Conservation (phyloP, 2,113 vertebrate species). For the Dissostichus mawsoni region DNA sequence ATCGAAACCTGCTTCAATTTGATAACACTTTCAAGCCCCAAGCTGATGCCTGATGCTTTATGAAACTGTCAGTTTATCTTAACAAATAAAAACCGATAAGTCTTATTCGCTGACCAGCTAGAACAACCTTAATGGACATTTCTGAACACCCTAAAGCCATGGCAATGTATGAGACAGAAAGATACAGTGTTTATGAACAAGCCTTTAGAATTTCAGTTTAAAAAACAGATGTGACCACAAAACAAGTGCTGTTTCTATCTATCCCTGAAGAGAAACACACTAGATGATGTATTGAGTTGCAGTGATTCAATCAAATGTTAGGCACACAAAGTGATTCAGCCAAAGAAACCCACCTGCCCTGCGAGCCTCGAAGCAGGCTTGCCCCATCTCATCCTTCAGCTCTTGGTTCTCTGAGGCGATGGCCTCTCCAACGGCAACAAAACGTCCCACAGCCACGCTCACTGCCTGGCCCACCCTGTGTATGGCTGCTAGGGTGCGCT, state of each 20-base stretch:
- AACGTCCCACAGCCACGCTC: constrained; percentile 93
- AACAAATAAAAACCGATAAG: constrained; percentile 34
- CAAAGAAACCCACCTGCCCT: constrained; percentile 87
- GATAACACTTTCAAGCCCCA: constrained; percentile 55
- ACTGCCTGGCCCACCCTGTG: constrained; percentile 96
- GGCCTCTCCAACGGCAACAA: constrained; percentile 96
- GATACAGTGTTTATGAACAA: background rate
- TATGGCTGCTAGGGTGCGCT: constrained; percentile 94
- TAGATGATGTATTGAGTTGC: background rate
- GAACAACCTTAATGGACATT: background rate
- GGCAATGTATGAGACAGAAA: background rate
- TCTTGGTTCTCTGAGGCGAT: constrained; percentile 96
- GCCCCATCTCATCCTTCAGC: constrained; percentile 95
- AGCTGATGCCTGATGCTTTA: constrained; percentile 45
- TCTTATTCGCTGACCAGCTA: constrained; percentile 4
- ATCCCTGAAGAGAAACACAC: constrained; percentile 7
- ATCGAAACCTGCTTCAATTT: constrained; percentile 57
- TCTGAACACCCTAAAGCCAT: constrained; percentile 12
- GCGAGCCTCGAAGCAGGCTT: constrained; percentile 94
- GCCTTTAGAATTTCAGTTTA: background rate
- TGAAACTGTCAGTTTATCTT: constrained; percentile 47
- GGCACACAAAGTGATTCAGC: background rate
- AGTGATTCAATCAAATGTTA: constrained; percentile 18
- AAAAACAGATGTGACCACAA: background rate
- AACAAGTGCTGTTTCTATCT: background rate